Conservation (phyloP, 2,113 vertebrate species). For the Protobothrops flavoviridis region DNA sequence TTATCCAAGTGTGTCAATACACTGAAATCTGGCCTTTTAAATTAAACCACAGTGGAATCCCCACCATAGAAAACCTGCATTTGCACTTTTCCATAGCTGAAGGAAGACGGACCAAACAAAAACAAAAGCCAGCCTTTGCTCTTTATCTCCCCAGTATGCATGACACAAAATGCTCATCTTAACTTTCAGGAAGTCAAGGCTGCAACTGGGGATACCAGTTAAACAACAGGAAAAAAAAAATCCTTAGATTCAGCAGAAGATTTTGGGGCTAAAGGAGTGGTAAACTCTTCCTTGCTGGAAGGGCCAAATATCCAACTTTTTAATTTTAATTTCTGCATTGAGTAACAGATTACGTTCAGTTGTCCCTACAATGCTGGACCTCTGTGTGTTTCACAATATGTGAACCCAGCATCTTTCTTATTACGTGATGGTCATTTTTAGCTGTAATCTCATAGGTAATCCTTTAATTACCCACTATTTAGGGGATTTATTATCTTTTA, state of each 20-base stretch:
- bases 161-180: not conserved
- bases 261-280: not conserved
- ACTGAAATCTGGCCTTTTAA: not conserved
- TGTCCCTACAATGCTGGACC: not conserved
- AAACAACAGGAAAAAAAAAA: not conserved
- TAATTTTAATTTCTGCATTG: not conserved
- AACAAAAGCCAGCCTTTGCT: not conserved
- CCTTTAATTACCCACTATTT: not conserved
- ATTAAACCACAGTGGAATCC: not conserved
- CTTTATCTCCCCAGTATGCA: not conserved
- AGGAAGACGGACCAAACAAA: not conserved
- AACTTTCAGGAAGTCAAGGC: not conserved
- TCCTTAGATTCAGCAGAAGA: not conserved
- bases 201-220: not conserved
- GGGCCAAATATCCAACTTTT: not conserved
- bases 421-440: not conserved
- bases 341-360: not conserved
- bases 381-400: not conserved
- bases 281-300: not conserved
- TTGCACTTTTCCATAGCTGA: not conserved
- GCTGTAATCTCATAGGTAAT: not conserved
- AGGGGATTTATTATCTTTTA: not conserved
- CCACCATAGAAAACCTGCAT: not conserved
- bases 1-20: not conserved
- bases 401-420: not conserved